Percentiles rank a stretch among this genome's conserved stretches.
Conservation (phyloP, 2,797 vertebrate genomes). For the Decapterus maruadsi region DNA sequence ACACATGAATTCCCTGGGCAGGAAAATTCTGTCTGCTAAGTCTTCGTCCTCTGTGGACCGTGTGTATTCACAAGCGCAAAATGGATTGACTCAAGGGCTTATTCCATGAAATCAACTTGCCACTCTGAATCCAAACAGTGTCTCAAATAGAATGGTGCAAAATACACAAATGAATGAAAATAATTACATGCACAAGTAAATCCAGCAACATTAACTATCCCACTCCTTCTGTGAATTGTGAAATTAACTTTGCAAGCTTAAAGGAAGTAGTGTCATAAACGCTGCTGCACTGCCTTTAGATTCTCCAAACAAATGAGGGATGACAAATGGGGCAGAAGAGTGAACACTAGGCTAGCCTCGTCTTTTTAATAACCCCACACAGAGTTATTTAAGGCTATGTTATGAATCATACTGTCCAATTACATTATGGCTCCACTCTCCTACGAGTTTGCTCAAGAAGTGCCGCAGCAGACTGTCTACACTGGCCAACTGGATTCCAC, state of each 20-base stretch:
- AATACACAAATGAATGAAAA: constrained; percentile 34
- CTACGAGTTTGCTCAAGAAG: constrained; percentile 32
- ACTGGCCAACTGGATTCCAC: constrained; percentile 47
- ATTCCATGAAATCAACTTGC: constrained; percentile 68
- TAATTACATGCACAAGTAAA: constrained; percentile 36
- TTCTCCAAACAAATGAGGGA: constrained; percentile 41
- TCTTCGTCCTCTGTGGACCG: constrained; percentile 61
- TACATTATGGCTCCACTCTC: constrained; percentile 43
- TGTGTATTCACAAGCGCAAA: constrained; percentile 72
- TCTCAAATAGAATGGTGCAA: constrained; percentile 32
- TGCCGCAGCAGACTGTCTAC: constrained; percentile 18
- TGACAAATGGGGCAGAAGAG: constrained; percentile 46
- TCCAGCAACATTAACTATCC: constrained; percentile 34
- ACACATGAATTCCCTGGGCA: constrained; percentile 57
- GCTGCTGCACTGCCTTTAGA: constrained; percentile 13
- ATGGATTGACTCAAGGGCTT: constrained; percentile 67
- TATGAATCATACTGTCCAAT: constrained; percentile 61
- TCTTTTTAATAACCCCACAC: constrained; percentile 53
- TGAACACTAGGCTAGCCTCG: constrained; percentile 38
- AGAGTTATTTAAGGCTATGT: constrained; percentile 52
- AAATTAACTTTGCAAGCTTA: constrained; percentile 39
- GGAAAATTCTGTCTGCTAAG: constrained; percentile 47
- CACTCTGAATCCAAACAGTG: constrained; percentile 59
- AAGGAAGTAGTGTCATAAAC: constrained; percentile 40
- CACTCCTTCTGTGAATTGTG: constrained; percentile 26